These are phyloP conservation scores for Bursaphelenchus okinawaensis DNA, from an alignment of 2,888 invertebrate species.

Conservation along the genomic window DNA sequence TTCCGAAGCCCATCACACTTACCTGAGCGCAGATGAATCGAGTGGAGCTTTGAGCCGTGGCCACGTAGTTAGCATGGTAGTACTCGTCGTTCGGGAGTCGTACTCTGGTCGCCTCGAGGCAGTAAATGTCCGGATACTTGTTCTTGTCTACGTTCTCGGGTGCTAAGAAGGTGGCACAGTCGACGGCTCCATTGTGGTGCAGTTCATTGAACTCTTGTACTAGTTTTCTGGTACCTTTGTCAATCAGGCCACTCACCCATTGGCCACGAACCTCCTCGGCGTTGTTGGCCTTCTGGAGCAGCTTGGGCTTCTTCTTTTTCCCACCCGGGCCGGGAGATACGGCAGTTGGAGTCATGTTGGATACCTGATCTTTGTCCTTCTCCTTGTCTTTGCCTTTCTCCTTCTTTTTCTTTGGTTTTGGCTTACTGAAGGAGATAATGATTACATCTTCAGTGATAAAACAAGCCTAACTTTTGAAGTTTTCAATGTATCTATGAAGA, in stretches of 20 bases:
- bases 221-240: not conserved
- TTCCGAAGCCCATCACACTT: too few species aligned
- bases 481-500: too few species aligned
- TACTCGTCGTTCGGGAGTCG: slow-evolving; percentile 1
- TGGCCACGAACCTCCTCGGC: not conserved
- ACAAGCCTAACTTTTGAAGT: too few species aligned
- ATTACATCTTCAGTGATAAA: too few species aligned
- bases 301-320: slow-evolving; percentile 5
- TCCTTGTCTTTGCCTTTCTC: not conserved
- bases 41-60: not conserved
- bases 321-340: not conserved
- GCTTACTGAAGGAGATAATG: too few species aligned
- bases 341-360: not conserved
- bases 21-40: slow-evolving; percentile 19
- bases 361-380: not conserved
- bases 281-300: slow-evolving; percentile 8
- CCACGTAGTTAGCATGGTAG: slow-evolving; percentile 14
- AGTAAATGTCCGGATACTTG: slow-evolving; percentile 3
- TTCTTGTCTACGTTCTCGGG: slow-evolving; percentile 3
- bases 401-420: not conserved
- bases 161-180: not conserved
- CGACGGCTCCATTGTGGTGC: not conserved
- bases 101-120: slow-evolving; percentile 8
- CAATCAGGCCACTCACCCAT: not conserved
- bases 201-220: not conserved